These are phyloP conservation scores for Apodemus agrarius DNA, from an alignment of 2,797 vertebrate genomes.

Conservation along the genomic window DNA sequence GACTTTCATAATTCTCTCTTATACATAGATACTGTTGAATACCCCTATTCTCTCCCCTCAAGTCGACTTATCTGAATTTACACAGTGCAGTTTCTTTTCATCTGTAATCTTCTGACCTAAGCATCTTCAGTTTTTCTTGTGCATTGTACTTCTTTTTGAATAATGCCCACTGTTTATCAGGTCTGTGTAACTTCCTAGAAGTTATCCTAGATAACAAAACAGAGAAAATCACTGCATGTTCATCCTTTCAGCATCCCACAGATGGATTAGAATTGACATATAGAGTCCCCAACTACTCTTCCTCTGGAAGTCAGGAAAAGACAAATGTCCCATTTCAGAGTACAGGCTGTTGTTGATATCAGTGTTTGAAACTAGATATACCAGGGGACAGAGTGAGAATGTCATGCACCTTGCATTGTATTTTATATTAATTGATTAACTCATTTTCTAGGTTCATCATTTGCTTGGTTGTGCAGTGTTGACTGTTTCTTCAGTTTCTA, in stretches of 20 bases:
- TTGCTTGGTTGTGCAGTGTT: background rate
- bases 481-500: background rate
- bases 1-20: background rate
- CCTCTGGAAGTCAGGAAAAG: background rate
- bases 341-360: background rate
- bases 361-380: accelerated
- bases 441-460: background rate
- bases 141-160: background rate
- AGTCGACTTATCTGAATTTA: background rate
- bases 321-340: background rate
- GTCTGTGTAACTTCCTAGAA: background rate
- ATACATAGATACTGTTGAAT: background rate
- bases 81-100: background rate
- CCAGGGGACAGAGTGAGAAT: background rate
- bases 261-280: background rate
- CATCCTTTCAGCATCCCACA: background rate
- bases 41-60: background rate
- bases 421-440: background rate
- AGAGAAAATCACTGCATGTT: background rate
- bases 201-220: background rate
- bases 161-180: background rate
- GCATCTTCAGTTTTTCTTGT: background rate
- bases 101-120: background rate
- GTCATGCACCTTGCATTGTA: background rate
- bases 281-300: background rate